Percentiles rank a stretch among this genome's conserved stretches.
phyloP scores from a whole-genome alignment of 2,113 vertebrate species.

The Rhinoptilus africanus region DNA sequence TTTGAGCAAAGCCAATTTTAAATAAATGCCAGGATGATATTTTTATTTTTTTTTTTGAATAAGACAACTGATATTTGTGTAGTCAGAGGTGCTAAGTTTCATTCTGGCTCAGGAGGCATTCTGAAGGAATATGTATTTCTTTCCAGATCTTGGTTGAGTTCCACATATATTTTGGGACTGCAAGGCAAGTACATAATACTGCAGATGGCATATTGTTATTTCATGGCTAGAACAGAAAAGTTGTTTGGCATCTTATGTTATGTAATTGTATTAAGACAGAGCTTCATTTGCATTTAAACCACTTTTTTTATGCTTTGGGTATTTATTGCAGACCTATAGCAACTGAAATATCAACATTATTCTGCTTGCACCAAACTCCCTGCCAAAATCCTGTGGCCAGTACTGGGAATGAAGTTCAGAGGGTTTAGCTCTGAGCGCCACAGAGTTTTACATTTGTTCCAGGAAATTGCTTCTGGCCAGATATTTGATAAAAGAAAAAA shows the following conservation, averaged over 20 bases:
- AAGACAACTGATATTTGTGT: neutral
- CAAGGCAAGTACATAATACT: neutral
- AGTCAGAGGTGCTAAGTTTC: neutral
- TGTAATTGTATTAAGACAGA: neutral
- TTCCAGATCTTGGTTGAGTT: neutral
- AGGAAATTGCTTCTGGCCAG: neutral
- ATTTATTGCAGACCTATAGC: neutral
- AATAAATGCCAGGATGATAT: neutral
- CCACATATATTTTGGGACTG: neutral
- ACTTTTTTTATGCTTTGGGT: neutral
- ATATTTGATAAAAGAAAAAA: neutral
- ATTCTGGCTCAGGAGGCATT: neutral
- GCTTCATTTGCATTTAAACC: neutral
- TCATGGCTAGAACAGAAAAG: neutral
- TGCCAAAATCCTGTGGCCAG: neutral
- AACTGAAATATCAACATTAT: neutral
- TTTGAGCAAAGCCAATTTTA: neutral
- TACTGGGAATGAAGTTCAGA: neutral
- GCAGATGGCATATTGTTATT: neutral
- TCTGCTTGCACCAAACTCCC: neutral
- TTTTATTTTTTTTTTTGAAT: neutral
- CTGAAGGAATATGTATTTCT: neutral
- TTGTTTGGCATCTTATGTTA: neutral
- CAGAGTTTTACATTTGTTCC: neutral
- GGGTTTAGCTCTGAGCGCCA: neutral